Percentiles rank a stretch among this genome's conserved stretches.
Evolutionary conservation across 2,797 vertebrate genomes (phyloP).

Genomic region (Myiothlypis chrysogaster): DNA sequence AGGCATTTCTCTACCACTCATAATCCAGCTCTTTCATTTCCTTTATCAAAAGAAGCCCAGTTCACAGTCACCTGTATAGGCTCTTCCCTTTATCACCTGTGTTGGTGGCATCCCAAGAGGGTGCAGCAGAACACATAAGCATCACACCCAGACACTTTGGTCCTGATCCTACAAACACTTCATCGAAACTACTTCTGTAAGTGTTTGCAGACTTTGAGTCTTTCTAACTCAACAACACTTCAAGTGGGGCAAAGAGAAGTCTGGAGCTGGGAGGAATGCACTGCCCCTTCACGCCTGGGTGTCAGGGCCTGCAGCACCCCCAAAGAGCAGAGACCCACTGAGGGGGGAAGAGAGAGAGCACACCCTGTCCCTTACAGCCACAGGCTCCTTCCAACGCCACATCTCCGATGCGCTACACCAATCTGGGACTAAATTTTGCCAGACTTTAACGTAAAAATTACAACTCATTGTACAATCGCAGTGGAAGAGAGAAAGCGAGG

Average conservation of each 20-base stretch:
- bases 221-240: background rate
- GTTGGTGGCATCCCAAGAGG: background rate
- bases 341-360: fast-evolving
- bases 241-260: background rate
- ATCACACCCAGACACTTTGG: background rate
- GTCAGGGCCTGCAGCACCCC: background rate
- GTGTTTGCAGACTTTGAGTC: background rate
- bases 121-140: background rate
- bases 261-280: constrained; percentile 23
- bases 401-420: background rate
- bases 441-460: background rate
- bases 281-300: fast-evolving
- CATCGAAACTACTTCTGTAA: background rate
- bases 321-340: background rate
- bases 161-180: constrained; percentile 3
- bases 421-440: background rate
- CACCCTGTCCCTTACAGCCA: fast-evolving
- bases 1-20: background rate
- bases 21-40: background rate
- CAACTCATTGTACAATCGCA: background rate
- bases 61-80: background rate
- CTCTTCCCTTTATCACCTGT: background rate
- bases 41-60: background rate
- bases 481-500: background rate
- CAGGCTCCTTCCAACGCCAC: background rate